Conservation (phyloP, 2,797 vertebrate genomes). For the Neosalanx taihuensis region DNA sequence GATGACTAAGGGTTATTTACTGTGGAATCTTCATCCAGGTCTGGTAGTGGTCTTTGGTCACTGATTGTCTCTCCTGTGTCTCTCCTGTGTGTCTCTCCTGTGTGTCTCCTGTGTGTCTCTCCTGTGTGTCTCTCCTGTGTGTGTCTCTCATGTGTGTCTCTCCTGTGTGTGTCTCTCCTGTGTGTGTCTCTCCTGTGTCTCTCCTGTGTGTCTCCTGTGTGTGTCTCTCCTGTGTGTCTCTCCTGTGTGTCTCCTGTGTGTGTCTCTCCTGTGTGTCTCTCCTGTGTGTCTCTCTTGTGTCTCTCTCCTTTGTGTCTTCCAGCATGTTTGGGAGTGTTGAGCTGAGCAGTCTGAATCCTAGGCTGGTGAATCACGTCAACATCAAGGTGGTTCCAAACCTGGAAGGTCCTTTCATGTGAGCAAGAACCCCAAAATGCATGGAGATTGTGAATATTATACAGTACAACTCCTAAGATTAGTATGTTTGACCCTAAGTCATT, state of each 20-base stretch:
- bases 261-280: no score
- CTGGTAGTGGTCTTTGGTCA: neutral
- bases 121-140: no score
- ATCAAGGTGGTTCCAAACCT: constrained; percentile 73
- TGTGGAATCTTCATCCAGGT: neutral
- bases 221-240: neutral
- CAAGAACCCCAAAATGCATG: neutral
- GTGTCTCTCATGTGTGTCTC: no score
- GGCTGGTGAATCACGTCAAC: constrained; percentile 70
- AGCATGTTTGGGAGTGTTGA: constrained; percentile 80
- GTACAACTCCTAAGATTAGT: no score
- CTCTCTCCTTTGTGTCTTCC: neutral
- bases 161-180: no score
- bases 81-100: no score
- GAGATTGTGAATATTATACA: no score
- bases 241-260: no score
- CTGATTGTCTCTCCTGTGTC: neutral
- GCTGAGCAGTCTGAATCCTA: constrained; percentile 67
- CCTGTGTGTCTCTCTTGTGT: neutral
- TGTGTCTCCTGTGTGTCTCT: no score
- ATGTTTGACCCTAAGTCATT: no score
- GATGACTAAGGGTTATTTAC: constrained; percentile 10
- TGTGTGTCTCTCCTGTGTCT: neutral
- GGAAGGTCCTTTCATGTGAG: constrained; percentile 70
- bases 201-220: neutral